Base-by-base conservation (phyloP, 35 echinoderm and acorn worm species). In the Eucidaris tribuloides region DNA sequence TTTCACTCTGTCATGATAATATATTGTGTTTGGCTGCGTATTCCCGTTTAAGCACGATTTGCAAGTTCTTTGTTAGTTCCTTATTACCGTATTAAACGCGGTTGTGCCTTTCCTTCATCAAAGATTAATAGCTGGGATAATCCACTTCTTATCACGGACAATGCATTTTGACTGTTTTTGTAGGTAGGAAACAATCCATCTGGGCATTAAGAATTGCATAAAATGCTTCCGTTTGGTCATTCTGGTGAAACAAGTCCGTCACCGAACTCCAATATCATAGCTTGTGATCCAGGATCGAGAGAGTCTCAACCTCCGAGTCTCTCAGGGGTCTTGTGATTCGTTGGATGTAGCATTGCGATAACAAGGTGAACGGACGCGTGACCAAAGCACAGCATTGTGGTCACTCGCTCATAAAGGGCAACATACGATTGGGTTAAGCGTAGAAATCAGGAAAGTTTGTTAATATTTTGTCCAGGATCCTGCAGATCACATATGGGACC, bases 1-100 rank as follows among this genome's bases (percentile, higher is more conserved):
- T 58, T 81, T 19, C 17, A 81, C 79, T 37, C 79, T 55, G 32
- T 58, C 41, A 17, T 61, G 58, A 38, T 81, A 81, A 31, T 57
- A 35, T n/a, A 30, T 61, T 57, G 33, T 32, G 17, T 31, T 79
- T 49, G 24, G 58, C 52, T 6, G 20, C 11, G 14, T 60, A 62
- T 81, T 32, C 13, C 2, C 5, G 32, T 14, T 19, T 55, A 57
- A 7, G 62, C 55, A 22, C 43, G 58, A 39, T 81, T 81, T 9
- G 50, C 24, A 49, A 52, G 48, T 4, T 22, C 41, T n/a, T n/a
- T n/a, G n/a, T n/a, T n/a, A n/a, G n/a, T n/a, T n/a, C n/a, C n/a
- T n/a, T n/a, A n/a, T n/a, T n/a, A n/a, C n/a, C n/a, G n/a, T n/a
- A n/a, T n/a, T n/a, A n/a, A n/a, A n/a, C n/a, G n/a, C n/a, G n/a